Percentiles rank a stretch among this genome's conserved stretches.
These are phyloP conservation scores for Bombus difficillimus DNA, from an alignment of 1,140 invertebrate species.

Conservation along the genomic window DNA sequence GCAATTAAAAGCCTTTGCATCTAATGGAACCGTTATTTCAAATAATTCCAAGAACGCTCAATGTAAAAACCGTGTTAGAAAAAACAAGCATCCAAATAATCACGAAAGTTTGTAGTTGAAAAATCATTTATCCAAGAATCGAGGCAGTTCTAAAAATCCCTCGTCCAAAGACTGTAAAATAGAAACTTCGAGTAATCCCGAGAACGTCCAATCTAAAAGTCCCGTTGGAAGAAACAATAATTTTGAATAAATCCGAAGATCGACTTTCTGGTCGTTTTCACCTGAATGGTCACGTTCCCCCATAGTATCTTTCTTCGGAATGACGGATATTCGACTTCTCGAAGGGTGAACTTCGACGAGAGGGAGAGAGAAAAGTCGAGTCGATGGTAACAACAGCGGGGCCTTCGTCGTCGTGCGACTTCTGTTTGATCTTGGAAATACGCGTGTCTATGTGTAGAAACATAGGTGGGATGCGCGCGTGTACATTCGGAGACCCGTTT, in stretches of 20 bases:
- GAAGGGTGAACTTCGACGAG: background rate
- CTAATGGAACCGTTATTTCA: background rate
- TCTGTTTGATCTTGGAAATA: slow-evolving; percentile 43
- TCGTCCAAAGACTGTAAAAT: background rate
- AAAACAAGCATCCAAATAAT: too few species aligned
- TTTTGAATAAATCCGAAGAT: background rate
- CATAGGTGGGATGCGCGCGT: background rate
- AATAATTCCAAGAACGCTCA: background rate
- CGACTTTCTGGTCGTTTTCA: background rate
- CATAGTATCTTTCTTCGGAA: background rate
- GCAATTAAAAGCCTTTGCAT: background rate
- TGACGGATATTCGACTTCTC: slow-evolving; percentile 27
- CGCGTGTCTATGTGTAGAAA: background rate
- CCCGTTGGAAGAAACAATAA: background rate
- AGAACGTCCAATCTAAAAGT: background rate
- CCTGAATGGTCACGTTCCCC: background rate
- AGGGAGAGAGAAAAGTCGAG: slow-evolving; percentile 34
- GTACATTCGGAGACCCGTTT: background rate
- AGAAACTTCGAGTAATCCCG: background rate
- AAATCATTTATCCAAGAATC: background rate
- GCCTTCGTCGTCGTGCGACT: slow-evolving; percentile 1
- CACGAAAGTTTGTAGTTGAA: background rate
- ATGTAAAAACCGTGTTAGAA: background rate
- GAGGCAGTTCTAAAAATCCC: background rate
- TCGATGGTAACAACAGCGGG: background rate